Conservation (phyloP, 2,888 invertebrate genomes). For the Diplolepis rosae region DNA sequence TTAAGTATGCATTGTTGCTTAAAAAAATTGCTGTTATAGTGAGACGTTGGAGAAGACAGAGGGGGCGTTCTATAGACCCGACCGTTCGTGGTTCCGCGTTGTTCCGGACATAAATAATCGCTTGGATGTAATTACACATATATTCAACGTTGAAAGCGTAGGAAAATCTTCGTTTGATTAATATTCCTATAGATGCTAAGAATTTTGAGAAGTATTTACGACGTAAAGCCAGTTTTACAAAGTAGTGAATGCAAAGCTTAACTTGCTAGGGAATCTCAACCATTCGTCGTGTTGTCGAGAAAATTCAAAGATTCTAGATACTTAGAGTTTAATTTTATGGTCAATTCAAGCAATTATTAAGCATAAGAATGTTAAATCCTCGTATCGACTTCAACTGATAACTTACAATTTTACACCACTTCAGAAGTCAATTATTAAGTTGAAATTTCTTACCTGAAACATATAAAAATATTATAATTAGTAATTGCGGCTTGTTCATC, state of each 20-base stretch:
- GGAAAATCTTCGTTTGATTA: neutral
- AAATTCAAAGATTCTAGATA: neutral
- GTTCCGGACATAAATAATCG: conserved; percentile 10
- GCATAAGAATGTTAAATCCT: neutral
- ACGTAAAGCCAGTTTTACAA: no score
- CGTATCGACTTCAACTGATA: neutral
- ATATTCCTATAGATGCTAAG: neutral
- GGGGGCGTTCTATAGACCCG: conserved; percentile 17
- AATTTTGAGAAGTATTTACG: neutral
- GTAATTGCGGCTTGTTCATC: neutral
- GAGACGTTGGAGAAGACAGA: conserved; percentile 26
- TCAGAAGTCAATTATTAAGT: neutral
- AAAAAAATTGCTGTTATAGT: conserved; percentile 17
- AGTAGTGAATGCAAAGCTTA: neutral
- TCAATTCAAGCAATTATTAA: no score
- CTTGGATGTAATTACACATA: neutral
- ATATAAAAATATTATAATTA: neutral
- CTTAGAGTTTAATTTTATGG: no score
- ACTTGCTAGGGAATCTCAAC: neutral
- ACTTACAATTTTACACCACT: neutral
- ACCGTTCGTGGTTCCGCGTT: neutral
- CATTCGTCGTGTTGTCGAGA: neutral
- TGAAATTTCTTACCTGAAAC: conserved; percentile 22
- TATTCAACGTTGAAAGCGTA: neutral
- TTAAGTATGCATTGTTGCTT: conserved; percentile 24